Evolutionary conservation across 2,113 vertebrate genomes (phyloP).

Genomic region (Crotalus tigris): DNA sequence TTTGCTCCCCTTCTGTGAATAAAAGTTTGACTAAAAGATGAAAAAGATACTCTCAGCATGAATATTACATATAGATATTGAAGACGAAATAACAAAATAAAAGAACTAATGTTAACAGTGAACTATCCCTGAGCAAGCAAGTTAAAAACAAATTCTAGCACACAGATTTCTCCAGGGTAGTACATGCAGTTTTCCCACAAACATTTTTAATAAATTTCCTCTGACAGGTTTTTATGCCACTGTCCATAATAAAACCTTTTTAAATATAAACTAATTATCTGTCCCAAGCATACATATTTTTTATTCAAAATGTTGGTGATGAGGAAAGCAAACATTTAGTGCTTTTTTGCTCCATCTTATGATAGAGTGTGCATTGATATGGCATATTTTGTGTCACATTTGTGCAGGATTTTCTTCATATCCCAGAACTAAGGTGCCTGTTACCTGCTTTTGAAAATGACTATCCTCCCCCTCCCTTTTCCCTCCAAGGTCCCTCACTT

Average conservation of each 20-base stretch:
- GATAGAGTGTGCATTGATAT: not conserved
- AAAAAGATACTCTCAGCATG: not conserved
- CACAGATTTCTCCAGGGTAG: not conserved
- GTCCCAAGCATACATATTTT: not conserved
- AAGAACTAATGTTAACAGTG: not conserved
- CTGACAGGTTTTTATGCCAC: not conserved
- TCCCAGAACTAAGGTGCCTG: not conserved
- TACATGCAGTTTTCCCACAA: not conserved
- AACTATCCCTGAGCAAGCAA: not conserved
- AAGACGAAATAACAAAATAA: not conserved
- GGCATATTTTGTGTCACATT: not conserved
- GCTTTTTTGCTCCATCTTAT: not conserved
- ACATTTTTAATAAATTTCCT: not conserved
- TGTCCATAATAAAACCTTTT: not conserved
- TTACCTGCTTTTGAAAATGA: not conserved
- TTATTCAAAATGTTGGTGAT: not conserved
- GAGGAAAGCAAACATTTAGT: not conserved
- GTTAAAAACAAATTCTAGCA: not conserved
- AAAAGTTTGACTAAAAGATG: not conserved
- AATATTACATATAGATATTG: not conserved
- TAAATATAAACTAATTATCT: not conserved
- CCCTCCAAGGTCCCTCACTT: not conserved
- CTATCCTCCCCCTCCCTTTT: not conserved
- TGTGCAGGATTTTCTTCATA: not conserved
- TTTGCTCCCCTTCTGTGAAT: not conserved